These are phyloP conservation scores for Falco columbarius DNA, from an alignment of 2,797 vertebrate genomes.

Conservation along the genomic window DNA sequence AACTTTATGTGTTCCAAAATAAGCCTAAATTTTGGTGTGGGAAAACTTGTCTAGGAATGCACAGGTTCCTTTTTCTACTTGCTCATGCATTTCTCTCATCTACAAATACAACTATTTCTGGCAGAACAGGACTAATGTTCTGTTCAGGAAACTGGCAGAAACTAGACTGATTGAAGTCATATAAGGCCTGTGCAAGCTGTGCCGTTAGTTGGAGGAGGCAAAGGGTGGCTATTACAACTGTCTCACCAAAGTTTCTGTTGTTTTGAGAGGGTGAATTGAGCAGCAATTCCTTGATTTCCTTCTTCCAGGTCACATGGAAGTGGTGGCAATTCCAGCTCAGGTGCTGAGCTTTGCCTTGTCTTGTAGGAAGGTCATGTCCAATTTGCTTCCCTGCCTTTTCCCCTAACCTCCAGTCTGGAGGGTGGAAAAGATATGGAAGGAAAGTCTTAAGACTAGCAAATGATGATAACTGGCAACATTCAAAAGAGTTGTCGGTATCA, in stretches of 20 bases:
- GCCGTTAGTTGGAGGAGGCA: background rate
- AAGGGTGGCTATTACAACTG: background rate
- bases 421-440: background rate
- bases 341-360: background rate
- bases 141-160: background rate
- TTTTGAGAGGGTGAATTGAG: background rate
- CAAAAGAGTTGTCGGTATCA: background rate
- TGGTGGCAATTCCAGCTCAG: background rate
- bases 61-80: background rate
- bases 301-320: background rate
- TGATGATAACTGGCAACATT: background rate
- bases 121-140: background rate
- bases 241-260: background rate
- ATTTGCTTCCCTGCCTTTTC: background rate
- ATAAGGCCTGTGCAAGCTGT: background rate
- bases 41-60: background rate
- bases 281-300: background rate
- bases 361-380: background rate
- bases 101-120: background rate
- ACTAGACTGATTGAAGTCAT: background rate
- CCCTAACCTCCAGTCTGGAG: background rate
- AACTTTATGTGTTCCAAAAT: background rate
- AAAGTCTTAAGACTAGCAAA: background rate
- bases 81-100: background rate
- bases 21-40: background rate